Conservation (phyloP, 2,888 invertebrate species). For the Euzophera pinguis region DNA sequence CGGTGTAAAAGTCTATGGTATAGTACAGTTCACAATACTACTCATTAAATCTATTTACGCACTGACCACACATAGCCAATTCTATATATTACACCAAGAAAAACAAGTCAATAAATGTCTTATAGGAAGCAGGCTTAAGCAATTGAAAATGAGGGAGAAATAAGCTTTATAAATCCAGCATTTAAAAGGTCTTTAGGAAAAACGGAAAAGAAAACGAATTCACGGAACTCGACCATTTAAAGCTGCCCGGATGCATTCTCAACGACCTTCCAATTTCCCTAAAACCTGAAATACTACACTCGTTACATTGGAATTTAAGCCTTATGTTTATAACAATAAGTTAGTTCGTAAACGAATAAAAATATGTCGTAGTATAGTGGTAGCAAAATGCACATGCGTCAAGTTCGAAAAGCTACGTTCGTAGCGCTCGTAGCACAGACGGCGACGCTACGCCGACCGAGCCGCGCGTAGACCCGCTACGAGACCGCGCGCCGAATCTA, state of each 20-base stretch:
- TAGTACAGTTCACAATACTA: too few relatives aligned
- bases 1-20: too few relatives aligned
- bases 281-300: slow-evolving; percentile 15
- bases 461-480: slow-evolving; percentile 59
- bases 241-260: slow-evolving; percentile 46
- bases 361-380: slow-evolving; percentile 14
- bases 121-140: background rate
- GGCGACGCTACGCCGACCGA: slow-evolving; percentile 62
- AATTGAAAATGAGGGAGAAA: background rate
- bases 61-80: background rate
- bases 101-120: background rate
- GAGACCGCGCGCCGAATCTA: slow-evolving; percentile 35
- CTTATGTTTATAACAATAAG: slow-evolving; percentile 29
- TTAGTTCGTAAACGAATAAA: slow-evolving; percentile 27
- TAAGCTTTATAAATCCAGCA: background rate
- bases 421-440: slow-evolving; percentile 58
- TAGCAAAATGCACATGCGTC: slow-evolving; percentile 70
- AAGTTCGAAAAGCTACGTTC: slow-evolving; percentile 32
- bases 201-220: slow-evolving; percentile 25
- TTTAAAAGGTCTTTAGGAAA: background rate
- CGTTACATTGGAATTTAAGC: slow-evolving; percentile 22
- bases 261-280: slow-evolving; percentile 46
- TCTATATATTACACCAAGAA: background rate
- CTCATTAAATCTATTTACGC: background rate
- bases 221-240: slow-evolving; percentile 54